Percentiles rank a stretch among this genome's conserved stretches.
Conservation (phyloP, 2,113 vertebrate species). For the Cottus gobio region DNA sequence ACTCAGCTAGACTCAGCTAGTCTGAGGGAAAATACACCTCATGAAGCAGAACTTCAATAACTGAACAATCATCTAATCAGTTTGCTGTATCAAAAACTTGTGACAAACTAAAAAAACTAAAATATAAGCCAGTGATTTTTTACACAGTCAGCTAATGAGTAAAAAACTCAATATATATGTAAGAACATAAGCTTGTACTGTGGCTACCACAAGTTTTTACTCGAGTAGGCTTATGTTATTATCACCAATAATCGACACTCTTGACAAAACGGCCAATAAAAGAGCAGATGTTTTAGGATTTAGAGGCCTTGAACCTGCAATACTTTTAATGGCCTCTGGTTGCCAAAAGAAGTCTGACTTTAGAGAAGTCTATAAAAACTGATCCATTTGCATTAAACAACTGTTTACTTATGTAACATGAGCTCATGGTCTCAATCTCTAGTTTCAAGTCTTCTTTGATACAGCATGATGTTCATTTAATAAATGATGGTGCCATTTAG, state of each 20-base stretch:
- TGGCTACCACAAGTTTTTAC: not conserved
- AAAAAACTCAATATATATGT: no score
- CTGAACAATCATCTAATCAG: not conserved
- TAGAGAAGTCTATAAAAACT: no score
- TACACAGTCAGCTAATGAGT: no score
- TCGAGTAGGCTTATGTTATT: not conserved
- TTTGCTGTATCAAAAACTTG: not conserved
- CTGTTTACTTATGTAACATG: no score
- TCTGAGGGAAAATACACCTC: not conserved
- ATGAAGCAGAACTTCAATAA: not conserved
- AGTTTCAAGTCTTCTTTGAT: no score
- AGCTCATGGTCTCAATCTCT: no score
- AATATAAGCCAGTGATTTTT: not conserved
- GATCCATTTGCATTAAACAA: no score
- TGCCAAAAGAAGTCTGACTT: no score
- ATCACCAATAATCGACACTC: not conserved
- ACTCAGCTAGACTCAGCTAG: slow-evolving; percentile 35
- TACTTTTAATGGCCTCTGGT: no score
- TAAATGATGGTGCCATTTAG: no score
- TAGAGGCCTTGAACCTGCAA: not conserved
- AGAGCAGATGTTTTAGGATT: not conserved
- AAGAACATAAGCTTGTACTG: not conserved
- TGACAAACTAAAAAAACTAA: not conserved
- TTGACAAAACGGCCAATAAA: not conserved
- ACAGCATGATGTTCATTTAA: no score